Percentiles rank a stretch among this genome's conserved stretches.
Evolutionary conservation across 2,797 vertebrate species (phyloP).

Genomic region (Oreochromis grahami): DNA sequence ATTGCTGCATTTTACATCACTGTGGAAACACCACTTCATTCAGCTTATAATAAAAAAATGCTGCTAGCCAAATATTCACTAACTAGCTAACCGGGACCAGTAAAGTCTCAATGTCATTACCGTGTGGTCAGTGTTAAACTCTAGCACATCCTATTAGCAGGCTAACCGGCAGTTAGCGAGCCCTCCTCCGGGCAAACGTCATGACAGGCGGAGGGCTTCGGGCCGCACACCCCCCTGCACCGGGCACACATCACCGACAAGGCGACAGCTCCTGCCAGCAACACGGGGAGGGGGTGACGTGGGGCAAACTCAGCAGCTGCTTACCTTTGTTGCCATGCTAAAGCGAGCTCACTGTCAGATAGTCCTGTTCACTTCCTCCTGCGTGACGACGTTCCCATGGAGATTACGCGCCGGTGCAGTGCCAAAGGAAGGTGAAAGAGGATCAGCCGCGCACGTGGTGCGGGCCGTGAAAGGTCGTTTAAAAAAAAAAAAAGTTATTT

Average conservation of each 20-base stretch:
- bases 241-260: not conserved
- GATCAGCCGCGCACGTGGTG: conserved; percentile 48
- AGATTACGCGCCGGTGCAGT: conserved; percentile 60
- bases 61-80: not conserved
- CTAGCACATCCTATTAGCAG: conserved; percentile 48
- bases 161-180: conserved; percentile 36
- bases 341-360: conserved; percentile 54
- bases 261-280: not conserved
- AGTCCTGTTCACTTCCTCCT: conserved; percentile 52
- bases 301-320: conserved; percentile 27
- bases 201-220: not conserved
- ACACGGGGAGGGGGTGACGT: not conserved
- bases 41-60: not conserved
- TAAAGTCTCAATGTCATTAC: conserved; percentile 64
- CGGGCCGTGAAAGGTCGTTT: not conserved
- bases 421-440: conserved; percentile 52
- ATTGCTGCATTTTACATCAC: not conserved
- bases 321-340: conserved; percentile 80
- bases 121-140: conserved; percentile 28
- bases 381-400: conserved; percentile 70
- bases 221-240: not conserved
- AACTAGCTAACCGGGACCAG: conserved; percentile 17
- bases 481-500: not conserved
- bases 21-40: not conserved
- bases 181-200: not conserved